Percentiles rank a stretch among this genome's conserved stretches.
phyloP scores from a whole-genome alignment of 2,888 invertebrate genomes.

The Epistrophe grossulariae region DNA sequence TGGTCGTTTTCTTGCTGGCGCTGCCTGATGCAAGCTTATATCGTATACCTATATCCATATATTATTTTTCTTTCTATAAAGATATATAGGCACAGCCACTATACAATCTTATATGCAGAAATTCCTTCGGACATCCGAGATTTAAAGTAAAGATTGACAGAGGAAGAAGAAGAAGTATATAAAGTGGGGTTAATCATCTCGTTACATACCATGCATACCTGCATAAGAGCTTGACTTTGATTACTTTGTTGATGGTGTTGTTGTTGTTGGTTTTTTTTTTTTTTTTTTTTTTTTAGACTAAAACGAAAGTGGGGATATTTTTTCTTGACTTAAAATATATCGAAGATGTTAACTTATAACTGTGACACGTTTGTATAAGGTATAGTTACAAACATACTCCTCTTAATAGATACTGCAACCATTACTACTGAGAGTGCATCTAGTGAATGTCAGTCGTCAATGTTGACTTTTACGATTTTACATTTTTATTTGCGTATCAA shows the following conservation, averaged over 20 bases:
- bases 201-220: constrained; percentile 37
- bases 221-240: constrained; percentile 33
- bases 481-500: constrained; percentile 72
- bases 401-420: constrained; percentile 13
- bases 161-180: constrained; percentile 31
- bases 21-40: constrained; percentile 65
- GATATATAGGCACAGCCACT: not conserved
- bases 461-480: constrained; percentile 59
- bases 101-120: constrained; percentile 47
- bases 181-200: constrained; percentile 59
- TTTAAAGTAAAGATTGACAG: constrained; percentile 26
- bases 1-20: constrained; percentile 65
- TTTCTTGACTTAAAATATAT: constrained; percentile 47
- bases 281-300: not conserved
- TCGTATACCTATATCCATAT: not conserved
- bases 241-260: constrained; percentile 6
- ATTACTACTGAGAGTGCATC: constrained; percentile 16
- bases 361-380: constrained; percentile 42
- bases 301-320: constrained; percentile 51
- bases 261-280: constrained; percentile 2
- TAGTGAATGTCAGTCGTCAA: constrained; percentile 33
- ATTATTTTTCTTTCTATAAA: constrained; percentile 16
- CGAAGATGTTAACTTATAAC: constrained; percentile 61
- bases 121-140: constrained; percentile 68
- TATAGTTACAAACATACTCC: constrained; percentile 16